phyloP scores from a whole-genome alignment of 2,888 invertebrate species.

The Acanthosepion pharaonis region DNA sequence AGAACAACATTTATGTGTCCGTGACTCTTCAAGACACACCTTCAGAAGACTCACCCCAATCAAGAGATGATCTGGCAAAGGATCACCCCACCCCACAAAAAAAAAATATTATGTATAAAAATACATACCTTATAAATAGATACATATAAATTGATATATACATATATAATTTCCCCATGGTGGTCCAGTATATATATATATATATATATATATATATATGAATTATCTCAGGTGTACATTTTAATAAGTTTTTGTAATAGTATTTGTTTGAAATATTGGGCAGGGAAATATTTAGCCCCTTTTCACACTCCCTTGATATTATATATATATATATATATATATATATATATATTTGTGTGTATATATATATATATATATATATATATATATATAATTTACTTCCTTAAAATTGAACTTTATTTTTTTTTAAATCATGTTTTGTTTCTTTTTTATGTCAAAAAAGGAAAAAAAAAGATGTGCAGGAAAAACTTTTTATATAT shows the following conservation, averaged over 20 bases:
- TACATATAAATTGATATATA: too few species aligned
- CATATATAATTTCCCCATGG: not conserved
- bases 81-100: not conserved
- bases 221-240: not conserved
- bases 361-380: conserved; percentile 24
- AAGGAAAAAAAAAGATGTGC: not conserved
- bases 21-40: not conserved
- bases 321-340: not conserved
- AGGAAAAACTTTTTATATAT: not conserved
- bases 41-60: not conserved
- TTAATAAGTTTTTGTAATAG: not conserved
- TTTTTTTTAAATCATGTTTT: not conserved
- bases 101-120: not conserved
- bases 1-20: not conserved
- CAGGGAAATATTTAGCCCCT: not conserved
- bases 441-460: not conserved
- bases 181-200: conserved; percentile 4
- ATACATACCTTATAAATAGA: not conserved
- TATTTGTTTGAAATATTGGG: not conserved
- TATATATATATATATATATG: conserved; percentile 33
- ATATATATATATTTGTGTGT: not conserved
- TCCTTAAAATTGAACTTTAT: not conserved
- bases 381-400: not conserved
- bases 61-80: too few species aligned
- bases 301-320: not conserved